Conservation (phyloP, 1,140 invertebrate genomes). For the Microplitis mediator region DNA sequence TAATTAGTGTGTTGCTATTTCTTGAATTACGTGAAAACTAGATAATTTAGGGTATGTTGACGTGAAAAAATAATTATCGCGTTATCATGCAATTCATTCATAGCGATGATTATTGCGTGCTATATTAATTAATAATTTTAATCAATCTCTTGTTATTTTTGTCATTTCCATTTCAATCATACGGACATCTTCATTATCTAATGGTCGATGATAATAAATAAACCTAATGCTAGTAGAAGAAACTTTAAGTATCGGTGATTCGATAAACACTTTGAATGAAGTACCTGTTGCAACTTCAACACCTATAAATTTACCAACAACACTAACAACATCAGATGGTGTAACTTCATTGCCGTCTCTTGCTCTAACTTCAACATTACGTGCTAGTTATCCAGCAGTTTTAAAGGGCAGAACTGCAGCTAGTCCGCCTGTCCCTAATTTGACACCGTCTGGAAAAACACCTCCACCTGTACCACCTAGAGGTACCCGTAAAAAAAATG, state of each 20-base stretch:
- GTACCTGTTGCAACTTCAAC: constrained; percentile 51
- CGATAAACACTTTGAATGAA: constrained; percentile 24
- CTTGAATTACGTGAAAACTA: background rate
- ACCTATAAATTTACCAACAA: constrained; percentile 39
- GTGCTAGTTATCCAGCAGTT: constrained; percentile 72
- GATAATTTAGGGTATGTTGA: background rate
- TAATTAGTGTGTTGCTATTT: background rate
- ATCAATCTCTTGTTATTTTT: too few relatives aligned
- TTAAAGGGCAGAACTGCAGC: constrained; percentile 68
- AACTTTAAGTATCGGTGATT: constrained; percentile 3
- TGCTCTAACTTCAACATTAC: constrained; percentile 43
- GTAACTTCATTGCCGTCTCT: constrained; percentile 24
- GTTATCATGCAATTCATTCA: too few relatives aligned
- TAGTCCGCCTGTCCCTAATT: constrained; percentile 53
- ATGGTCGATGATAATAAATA: constrained; percentile 13
- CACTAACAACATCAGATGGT: constrained; percentile 58
- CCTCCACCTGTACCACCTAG: constrained; percentile 82
- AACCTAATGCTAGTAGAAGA: constrained; percentile 22
- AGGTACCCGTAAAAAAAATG: constrained; percentile 56
- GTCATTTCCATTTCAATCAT: too few relatives aligned
- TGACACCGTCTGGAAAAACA: constrained; percentile 64
- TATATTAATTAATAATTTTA: too few relatives aligned
- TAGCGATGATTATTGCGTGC: too few relatives aligned
- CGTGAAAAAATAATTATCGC: too few relatives aligned
- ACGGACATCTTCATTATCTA: background rate